Evolutionary conservation across 2,113 vertebrate species (phyloP).

Genomic region (Benitochromis conjunctus): DNA sequence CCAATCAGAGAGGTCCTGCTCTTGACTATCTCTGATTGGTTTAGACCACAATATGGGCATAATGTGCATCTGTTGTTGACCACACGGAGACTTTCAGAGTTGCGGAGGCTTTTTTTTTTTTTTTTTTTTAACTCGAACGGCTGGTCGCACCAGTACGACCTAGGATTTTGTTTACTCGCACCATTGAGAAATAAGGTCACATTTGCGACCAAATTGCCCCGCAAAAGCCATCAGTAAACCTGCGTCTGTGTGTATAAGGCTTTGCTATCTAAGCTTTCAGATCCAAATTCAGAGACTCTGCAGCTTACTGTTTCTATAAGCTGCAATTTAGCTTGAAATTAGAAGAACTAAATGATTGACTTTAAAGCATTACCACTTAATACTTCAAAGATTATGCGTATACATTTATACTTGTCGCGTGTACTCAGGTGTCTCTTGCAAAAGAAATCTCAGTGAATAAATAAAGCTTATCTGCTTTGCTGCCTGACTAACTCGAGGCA

Average conservation of each 20-base stretch:
- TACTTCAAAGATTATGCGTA: background rate
- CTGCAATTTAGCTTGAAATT: background rate
- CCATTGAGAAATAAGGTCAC: background rate
- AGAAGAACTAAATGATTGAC: background rate
- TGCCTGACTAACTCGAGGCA: background rate
- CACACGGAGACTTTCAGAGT: background rate
- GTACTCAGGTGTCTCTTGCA: background rate
- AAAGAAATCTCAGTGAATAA: background rate
- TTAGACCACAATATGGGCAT: background rate
- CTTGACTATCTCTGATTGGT: background rate
- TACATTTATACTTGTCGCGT: background rate
- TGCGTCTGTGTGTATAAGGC: background rate
- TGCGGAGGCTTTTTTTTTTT: background rate
- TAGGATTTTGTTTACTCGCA: background rate
- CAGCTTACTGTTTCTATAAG: background rate
- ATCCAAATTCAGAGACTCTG: background rate
- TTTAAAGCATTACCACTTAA: background rate
- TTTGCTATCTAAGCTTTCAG: background rate
- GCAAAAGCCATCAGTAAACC: background rate
- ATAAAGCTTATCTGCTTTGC: background rate
- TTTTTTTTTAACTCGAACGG: accelerated
- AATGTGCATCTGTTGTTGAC: background rate
- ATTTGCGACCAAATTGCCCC: background rate
- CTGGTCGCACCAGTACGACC: background rate
- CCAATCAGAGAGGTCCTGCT: too few species aligned